Conservation (phyloP, 1,140 invertebrate genomes). For the Melitaea cinxia region DNA sequence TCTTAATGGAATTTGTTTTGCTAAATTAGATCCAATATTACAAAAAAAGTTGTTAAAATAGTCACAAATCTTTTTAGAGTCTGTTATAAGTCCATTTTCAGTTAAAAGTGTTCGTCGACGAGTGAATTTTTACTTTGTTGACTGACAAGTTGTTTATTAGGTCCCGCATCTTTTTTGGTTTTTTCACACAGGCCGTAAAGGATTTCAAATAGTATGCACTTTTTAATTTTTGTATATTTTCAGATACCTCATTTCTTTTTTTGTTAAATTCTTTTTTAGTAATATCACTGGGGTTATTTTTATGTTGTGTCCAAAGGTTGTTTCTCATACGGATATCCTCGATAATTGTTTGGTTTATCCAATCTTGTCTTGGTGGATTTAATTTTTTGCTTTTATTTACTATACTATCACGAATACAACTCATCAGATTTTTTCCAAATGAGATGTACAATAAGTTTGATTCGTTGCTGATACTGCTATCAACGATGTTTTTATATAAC, state of each 20-base stretch:
- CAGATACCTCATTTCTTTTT: constrained; percentile 30
- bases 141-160: constrained; percentile 27
- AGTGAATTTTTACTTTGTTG: constrained; percentile 28
- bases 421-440: not conserved
- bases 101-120: constrained; percentile 8
- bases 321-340: not conserved
- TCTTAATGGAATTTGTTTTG: constrained; percentile 29
- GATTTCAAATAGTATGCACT: constrained; percentile 32
- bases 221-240: constrained; percentile 33
- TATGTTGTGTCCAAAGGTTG: not conserved
- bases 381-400: not conserved
- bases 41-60: constrained; percentile 42
- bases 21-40: constrained; percentile 34
- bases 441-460: not conserved
- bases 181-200: constrained; percentile 25
- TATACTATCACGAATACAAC: not conserved
- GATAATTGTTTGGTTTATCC: constrained; percentile 3
- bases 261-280: not conserved
- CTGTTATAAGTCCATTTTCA: constrained; percentile 6
- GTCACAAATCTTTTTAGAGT: constrained; percentile 38
- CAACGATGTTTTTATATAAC: not conserved
- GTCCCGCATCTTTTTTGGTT: constrained; percentile 41
- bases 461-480: not conserved
- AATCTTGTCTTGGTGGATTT: not conserved
- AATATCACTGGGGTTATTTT: not conserved